Conservation (phyloP, 23 tunicate species). For the Trididemnum clinides region DNA sequence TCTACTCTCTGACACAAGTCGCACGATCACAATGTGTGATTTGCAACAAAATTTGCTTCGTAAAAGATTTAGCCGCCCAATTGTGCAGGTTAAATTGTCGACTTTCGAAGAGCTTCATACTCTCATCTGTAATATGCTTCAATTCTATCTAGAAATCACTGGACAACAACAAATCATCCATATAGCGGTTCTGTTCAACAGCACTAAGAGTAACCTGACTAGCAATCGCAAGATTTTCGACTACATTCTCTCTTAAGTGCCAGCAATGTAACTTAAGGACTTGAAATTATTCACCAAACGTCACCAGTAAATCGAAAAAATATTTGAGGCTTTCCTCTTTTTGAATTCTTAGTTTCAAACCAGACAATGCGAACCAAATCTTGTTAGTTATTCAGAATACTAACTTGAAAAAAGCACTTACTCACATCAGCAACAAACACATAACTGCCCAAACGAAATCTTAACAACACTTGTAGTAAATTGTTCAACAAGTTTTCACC, state of each 20-base stretch:
- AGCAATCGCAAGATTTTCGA: not conserved
- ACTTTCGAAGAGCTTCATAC: not conserved
- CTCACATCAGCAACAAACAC: slow-evolving; percentile 1
- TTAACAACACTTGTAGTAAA: not conserved
- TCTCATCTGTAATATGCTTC: not conserved
- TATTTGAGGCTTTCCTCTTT: not conserved
- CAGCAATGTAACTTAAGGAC: not conserved
- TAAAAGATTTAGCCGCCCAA: not conserved
- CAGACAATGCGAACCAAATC: not conserved
- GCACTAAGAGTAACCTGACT: not conserved
- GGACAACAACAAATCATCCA: not conserved
- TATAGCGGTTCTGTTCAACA: not conserved
- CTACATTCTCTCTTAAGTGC: not conserved
- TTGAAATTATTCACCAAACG: slow-evolving; percentile 3
- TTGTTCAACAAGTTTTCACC: not conserved
- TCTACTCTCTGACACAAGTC: not conserved
- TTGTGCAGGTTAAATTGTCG: slow-evolving; percentile 7
- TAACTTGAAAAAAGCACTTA: slow-evolving; percentile 7
- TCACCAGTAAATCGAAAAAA: not conserved
- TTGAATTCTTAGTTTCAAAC: not conserved
- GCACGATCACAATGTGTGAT: not conserved
- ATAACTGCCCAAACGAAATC: not conserved
- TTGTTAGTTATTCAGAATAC: not conserved
- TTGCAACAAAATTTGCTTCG: not conserved
- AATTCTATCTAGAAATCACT: not conserved